Percentiles rank a stretch among this genome's conserved stretches.
Evolutionary conservation across 2,797 vertebrate genomes (phyloP).

Genomic region (Mycteria americana): DNA sequence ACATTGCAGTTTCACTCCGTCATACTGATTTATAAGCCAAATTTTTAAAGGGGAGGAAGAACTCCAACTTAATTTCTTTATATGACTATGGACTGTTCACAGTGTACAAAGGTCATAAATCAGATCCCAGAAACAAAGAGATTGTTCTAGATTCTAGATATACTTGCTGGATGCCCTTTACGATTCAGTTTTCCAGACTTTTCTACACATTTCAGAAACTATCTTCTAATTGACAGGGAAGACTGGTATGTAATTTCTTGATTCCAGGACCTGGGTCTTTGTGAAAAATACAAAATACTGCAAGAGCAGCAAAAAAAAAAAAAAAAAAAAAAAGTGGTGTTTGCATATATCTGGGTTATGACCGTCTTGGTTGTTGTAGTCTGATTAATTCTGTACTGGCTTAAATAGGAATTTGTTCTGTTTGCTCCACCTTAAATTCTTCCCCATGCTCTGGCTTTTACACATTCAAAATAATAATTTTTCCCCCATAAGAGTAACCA

Average conservation of each 20-base stretch:
- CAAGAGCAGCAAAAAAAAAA: background rate
- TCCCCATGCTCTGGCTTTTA: background rate
- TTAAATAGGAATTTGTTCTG: background rate
- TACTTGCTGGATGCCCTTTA: background rate
- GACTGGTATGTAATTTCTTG: background rate
- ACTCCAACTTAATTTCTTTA: background rate
- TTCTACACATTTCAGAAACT: background rate
- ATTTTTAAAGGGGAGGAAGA: background rate
- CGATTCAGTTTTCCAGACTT: background rate
- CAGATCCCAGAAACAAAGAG: background rate
- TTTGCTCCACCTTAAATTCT: background rate
- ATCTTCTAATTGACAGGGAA: background rate
- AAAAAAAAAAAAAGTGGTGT: accelerated
- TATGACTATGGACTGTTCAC: background rate
- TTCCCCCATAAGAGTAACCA: background rate
- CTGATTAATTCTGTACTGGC: background rate
- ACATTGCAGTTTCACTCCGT: background rate
- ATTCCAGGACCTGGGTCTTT: background rate
- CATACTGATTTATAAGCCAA: background rate
- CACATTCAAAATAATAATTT: background rate
- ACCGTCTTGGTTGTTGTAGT: background rate
- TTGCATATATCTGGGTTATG: background rate
- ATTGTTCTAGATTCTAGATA: background rate
- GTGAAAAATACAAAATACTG: background rate
- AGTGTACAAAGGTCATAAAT: background rate